A percentile compares a stretch with the other conserved stretches of the same genome.
phyloP scores from a whole-genome alignment of 2,113 vertebrate species.

The Orycteropus afer region DNA sequence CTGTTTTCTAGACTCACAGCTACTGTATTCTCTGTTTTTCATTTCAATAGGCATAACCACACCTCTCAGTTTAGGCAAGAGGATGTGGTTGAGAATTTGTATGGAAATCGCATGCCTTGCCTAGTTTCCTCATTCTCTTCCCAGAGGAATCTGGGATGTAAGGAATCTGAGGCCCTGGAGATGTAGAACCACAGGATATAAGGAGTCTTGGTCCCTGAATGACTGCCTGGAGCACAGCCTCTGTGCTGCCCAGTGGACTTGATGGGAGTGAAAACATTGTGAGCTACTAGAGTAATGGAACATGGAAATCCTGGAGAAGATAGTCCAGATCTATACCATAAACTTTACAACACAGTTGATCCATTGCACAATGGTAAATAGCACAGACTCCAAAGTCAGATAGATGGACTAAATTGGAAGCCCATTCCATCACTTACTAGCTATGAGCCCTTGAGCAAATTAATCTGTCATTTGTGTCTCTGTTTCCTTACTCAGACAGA shows the following conservation, averaged over 20 bases:
- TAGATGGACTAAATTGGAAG: not conserved
- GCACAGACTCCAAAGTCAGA: not conserved
- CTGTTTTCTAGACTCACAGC: not conserved
- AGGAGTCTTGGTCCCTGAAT: not conserved
- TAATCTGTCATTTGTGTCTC: not conserved
- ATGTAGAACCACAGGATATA: not conserved
- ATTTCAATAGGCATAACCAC: not conserved
- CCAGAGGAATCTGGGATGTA: not conserved
- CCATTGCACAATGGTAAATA: not conserved
- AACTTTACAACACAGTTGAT: not conserved
- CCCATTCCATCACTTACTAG: not conserved
- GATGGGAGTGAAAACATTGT: not conserved
- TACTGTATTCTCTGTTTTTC: not conserved
- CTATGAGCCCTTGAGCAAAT: not conserved
- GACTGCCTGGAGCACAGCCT: not conserved
- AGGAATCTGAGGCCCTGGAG: not conserved
- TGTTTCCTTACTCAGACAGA: not conserved
- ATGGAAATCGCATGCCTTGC: no score
- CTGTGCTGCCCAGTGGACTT: not conserved
- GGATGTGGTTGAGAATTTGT: not conserved
- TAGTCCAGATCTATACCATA: not conserved
- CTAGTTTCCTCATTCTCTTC: not conserved
- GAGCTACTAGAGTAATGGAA: not conserved
- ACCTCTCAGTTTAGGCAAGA: not conserved
- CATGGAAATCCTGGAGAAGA: not conserved